These are phyloP conservation scores for Bos taurus DNA, from an alignment of 2,113 vertebrate genomes.

Conservation along the genomic window DNA sequence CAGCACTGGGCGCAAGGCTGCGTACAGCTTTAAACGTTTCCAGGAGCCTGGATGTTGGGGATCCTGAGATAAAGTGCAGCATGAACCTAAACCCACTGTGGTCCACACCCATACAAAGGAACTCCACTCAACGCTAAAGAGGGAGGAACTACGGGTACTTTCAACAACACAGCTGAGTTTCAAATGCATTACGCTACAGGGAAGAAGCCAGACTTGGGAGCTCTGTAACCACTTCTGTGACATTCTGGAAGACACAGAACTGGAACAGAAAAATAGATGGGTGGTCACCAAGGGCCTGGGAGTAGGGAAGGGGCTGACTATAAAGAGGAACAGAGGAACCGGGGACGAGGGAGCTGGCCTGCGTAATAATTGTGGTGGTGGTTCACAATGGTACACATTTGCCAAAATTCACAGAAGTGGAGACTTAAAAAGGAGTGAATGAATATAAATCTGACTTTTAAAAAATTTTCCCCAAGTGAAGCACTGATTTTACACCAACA, in stretches of 20 bases:
- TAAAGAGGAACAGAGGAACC: background rate
- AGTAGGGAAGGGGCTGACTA: background rate
- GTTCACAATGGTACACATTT: too few relatives aligned
- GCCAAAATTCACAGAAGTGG: background rate
- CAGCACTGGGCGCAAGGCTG: background rate
- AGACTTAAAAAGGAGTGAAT: background rate
- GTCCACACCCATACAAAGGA: background rate
- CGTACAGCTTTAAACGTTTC: background rate
- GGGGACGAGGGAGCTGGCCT: accelerated
- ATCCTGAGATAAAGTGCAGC: background rate
- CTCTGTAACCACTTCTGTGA: background rate
- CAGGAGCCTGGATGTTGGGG: background rate
- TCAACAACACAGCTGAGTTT: background rate
- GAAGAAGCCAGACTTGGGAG: background rate
- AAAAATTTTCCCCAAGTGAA: background rate
- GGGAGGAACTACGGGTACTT: background rate
- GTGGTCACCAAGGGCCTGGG: background rate
- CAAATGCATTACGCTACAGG: accelerated
- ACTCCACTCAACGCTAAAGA: background rate
- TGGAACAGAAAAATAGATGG: background rate
- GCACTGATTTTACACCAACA: background rate
- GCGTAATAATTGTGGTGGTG: background rate
- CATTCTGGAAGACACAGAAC: background rate
- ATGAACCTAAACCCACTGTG: background rate
- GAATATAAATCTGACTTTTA: background rate